phyloP scores from a whole-genome alignment of 2,888 invertebrate species.

The Diarsia dahlii region DNA sequence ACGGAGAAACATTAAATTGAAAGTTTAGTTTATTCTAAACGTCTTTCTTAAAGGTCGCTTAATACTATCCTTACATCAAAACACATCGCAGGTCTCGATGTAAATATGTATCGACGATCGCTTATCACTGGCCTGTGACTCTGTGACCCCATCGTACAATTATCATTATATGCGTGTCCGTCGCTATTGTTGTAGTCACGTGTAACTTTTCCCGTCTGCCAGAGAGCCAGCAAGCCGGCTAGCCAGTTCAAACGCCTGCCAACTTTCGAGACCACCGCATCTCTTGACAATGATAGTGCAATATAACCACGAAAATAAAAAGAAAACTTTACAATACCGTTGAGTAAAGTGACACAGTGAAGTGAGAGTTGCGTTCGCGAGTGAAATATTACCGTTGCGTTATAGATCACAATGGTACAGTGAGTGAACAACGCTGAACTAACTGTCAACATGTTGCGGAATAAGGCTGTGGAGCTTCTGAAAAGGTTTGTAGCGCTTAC shows the following conservation, averaged over 20 bases:
- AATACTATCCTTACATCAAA: conserved; percentile 2
- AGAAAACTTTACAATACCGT: conserved; percentile 40
- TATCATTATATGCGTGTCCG: conserved; percentile 55
- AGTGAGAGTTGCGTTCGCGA: conserved; percentile 58
- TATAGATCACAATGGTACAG: conserved; percentile 46
- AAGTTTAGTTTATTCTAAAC: conserved; percentile 10
- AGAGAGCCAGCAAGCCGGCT: conserved; percentile 58
- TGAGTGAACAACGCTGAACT: conserved; percentile 44
- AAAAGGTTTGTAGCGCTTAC: conserved; percentile 59
- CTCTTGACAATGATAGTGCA: conserved; percentile 59
- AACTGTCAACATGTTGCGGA: conserved; percentile 74
- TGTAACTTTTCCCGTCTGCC: conserved; percentile 76
- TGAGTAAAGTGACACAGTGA: conserved; percentile 26
- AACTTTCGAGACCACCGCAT: conserved; percentile 81
- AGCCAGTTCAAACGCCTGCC: conserved; percentile 77
- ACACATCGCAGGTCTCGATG: conserved; percentile 16
- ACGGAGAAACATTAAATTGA: not conserved
- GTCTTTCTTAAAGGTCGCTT: not conserved
- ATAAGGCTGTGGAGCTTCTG: conserved; percentile 76
- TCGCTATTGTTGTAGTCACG: conserved; percentile 78
- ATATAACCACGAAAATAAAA: conserved; percentile 52
- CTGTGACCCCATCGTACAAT: conserved; percentile 62
- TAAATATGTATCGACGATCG: conserved; percentile 36
- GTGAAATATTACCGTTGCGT: conserved; percentile 41
- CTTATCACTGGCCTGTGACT: conserved; percentile 66